Percentiles rank a stretch among this genome's conserved stretches.
phyloP scores from a whole-genome alignment of 2,888 invertebrate genomes.

The Cyrtodaria siliqua region DNA sequence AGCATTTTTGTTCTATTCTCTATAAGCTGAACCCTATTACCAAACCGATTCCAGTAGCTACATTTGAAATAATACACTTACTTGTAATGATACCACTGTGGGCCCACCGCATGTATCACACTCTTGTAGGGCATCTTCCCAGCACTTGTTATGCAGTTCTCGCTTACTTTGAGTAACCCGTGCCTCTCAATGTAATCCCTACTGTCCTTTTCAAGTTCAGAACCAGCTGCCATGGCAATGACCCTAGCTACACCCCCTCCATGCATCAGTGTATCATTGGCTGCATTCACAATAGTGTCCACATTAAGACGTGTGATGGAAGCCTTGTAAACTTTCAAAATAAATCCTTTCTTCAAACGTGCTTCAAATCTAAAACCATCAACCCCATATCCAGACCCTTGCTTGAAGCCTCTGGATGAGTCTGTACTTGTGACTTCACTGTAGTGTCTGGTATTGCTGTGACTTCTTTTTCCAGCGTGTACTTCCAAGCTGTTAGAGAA shows the following conservation, averaged over 20 bases:
- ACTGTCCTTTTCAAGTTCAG: constrained; percentile 45
- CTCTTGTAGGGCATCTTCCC: constrained; percentile 40
- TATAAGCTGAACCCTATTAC: too few species aligned
- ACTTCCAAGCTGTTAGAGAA: too few species aligned
- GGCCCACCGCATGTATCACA: constrained; percentile 67
- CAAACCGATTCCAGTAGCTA: too few species aligned
- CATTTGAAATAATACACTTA: too few species aligned
- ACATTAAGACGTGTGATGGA: constrained; percentile 49
- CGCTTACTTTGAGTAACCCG: constrained; percentile 17
- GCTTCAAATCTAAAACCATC: constrained; percentile 23
- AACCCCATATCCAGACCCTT: not conserved
- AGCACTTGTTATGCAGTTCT: constrained; percentile 54
- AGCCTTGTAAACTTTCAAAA: constrained; percentile 53
- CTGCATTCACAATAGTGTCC: constrained; percentile 62
- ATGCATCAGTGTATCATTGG: constrained; percentile 61
- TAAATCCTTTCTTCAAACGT: constrained; percentile 12
- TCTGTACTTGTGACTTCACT: too few species aligned
- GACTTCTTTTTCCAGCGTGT: too few species aligned
- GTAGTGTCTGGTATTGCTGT: too few species aligned
- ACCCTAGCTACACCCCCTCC: constrained; percentile 62
- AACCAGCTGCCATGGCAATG: constrained; percentile 50
- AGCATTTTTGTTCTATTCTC: too few species aligned
- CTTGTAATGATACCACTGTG: constrained; percentile 56
- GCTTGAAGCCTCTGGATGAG: too few species aligned
- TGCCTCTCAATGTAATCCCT: constrained; percentile 23